A percentile compares a stretch with the other conserved stretches of the same genome.
phyloP scores from a whole-genome alignment of 2,888 invertebrate genomes.

The Calliphora vomitoria region DNA sequence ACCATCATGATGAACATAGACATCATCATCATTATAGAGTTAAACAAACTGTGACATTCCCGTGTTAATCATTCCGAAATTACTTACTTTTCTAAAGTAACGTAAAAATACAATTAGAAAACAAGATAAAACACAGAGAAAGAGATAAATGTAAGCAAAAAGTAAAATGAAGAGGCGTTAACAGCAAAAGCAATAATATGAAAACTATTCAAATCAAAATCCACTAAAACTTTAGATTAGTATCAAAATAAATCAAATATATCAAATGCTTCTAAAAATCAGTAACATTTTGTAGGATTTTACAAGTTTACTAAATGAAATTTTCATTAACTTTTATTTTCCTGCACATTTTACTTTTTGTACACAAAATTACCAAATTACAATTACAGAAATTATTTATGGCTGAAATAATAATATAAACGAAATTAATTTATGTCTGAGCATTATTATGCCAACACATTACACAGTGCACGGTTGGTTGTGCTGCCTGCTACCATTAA shows the following conservation, averaged over 20 bases:
- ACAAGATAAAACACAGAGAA: not conserved
- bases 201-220: no score
- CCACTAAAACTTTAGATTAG: no score
- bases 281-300: not conserved
- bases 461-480: not conserved
- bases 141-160: not conserved
- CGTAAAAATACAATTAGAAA: not conserved
- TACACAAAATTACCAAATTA: not conserved
- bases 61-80: slow-evolving; percentile 35
- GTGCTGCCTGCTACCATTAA: not conserved
- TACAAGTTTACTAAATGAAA: slow-evolving; percentile 11
- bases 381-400: slow-evolving; percentile 11
- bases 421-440: slow-evolving; percentile 1
- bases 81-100: slow-evolving; percentile 22
- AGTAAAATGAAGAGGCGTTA: not conserved
- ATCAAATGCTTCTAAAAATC: no score
- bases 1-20: slow-evolving; percentile 6
- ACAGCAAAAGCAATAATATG: no score
- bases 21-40: slow-evolving; percentile 48
- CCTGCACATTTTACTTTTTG: not conserved
- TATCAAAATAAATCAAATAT: no score
- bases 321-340: not conserved
- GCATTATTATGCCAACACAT: not conserved
- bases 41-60: slow-evolving; percentile 66
- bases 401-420: slow-evolving; percentile 8